Evolutionary conservation across 2,797 vertebrate species (phyloP), one percentile per base, ranked within the genome.

Genomic region (Acropternis orthonyx): DNA sequence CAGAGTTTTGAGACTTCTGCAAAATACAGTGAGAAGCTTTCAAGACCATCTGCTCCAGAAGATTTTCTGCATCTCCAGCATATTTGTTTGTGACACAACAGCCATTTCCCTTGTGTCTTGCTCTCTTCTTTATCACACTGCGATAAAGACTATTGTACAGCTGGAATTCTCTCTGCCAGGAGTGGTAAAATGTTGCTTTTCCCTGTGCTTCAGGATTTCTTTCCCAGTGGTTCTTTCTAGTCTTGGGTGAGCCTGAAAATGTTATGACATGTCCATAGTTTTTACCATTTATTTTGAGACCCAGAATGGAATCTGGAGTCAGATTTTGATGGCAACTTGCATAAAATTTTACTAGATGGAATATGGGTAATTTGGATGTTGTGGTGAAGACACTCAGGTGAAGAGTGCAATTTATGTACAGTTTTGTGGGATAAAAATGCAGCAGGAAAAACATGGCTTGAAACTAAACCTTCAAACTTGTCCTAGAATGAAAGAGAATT

Each of bases 201-300:
- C 24, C n/a, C 30, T 92, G 92, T 75, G 39, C 66, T 84, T 84
- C 88, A 90, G 54, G 66, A 78, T 84, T 93, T 81, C 43, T 81
- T 91, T 68, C 43, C 44, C 2, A 2, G 34, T 87, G 48, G 39
- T 69, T 91, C 51, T 92, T 93, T 79, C 56, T 68, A 32, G 2
- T 75, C 34, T 63, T 68, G 39, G 18, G 69, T 54, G 41, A 92
- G 69, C 28, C 46, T 90, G 73, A 78, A 88, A 78, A 89, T 75
- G 19, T 77, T 81, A 59, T 36, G 30, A 80, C 4, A 4, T 39
- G 11, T 37, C 72, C 68, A 69, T 56, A 37, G 36, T 46, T 86
- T 87, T 92, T 58, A 14, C 51, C 55, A 82, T 79, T 91, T 75
- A 72, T 90, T 95, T 86, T 82, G 46, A 87, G 69, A 82, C 9